These are phyloP conservation scores for Pithys albifrons DNA, from an alignment of 2,113 vertebrate genomes.

Conservation along the genomic window DNA sequence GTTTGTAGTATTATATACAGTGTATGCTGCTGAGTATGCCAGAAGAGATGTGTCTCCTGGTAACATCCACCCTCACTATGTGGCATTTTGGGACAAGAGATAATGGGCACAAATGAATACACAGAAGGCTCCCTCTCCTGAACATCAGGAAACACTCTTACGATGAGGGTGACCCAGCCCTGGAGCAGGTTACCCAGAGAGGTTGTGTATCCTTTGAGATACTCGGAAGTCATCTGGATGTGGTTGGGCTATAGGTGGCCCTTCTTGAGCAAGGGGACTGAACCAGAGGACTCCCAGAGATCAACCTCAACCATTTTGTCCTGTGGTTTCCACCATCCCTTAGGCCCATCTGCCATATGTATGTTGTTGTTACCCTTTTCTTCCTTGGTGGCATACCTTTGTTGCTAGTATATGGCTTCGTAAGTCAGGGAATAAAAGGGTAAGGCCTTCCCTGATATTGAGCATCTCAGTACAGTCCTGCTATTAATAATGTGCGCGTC, in stretches of 20 bases:
- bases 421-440: background rate
- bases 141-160: background rate
- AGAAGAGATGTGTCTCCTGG: background rate
- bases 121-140: background rate
- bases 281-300: background rate
- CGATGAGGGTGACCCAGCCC: background rate
- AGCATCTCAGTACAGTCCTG: background rate
- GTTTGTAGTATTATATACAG: background rate
- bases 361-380: background rate
- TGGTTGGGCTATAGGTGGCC: background rate
- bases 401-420: background rate
- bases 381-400: background rate
- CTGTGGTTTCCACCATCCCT: background rate
- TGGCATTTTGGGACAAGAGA: background rate
- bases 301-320: background rate
- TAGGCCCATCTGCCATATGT: background rate
- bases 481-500: background rate
- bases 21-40: background rate
- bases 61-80: rapidly evolving
- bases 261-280: background rate
- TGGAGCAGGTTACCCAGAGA: background rate
- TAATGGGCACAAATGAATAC: background rate
- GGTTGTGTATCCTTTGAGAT: background rate
- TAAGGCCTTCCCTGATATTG: background rate
- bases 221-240: background rate